These are phyloP conservation scores for Ammodytes marinus DNA, from an alignment of 2,113 vertebrate species.

Conservation along the genomic window DNA sequence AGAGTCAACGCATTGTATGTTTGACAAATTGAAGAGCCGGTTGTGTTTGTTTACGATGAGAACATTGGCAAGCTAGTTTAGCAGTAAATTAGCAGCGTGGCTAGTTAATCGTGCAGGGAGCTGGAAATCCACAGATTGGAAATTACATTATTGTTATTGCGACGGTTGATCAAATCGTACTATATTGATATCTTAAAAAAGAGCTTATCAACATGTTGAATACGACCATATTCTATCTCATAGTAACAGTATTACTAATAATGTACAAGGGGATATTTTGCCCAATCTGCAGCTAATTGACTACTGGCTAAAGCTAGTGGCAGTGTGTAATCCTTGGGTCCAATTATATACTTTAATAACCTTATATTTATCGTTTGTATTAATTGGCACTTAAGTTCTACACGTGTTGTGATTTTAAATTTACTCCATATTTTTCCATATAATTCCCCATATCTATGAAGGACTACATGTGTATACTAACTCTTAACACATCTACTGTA, in stretches of 20 bases:
- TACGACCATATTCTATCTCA: neutral
- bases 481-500: neutral
- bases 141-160: neutral
- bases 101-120: constrained; percentile 6
- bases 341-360: no score
- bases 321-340: no score
- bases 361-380: neutral
- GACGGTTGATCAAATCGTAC: neutral
- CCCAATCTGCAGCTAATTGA: neutral
- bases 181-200: no score
- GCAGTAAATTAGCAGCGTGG: constrained; percentile 24
- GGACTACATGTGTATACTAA: neutral
- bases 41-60: neutral
- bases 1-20: neutral
- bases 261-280: neutral
- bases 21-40: neutral
- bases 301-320: neutral
- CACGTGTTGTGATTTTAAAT: neutral
- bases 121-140: neutral
- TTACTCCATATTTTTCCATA: neutral
- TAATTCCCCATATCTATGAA: neutral
- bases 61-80: constrained; percentile 15
- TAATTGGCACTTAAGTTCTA: neutral
- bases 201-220: neutral
- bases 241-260: neutral